phyloP scores from a whole-genome alignment of 2,888 invertebrate species.

The Cryptocheilus praepositus region DNA sequence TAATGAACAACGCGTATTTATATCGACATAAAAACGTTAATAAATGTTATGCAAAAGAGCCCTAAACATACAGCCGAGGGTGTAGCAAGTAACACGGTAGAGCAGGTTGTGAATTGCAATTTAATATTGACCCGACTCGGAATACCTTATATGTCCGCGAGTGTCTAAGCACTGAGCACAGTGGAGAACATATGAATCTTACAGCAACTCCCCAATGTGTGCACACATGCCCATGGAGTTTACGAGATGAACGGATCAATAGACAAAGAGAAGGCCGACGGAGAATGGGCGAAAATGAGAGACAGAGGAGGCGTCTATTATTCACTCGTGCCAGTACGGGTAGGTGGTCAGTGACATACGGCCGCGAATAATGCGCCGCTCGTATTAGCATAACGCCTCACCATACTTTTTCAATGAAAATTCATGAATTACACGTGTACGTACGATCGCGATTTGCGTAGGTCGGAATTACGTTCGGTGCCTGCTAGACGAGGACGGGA shows the following conservation, averaged over 20 bases:
- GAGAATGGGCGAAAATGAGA: slow-evolving; percentile 11
- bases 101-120: slow-evolving; percentile 63
- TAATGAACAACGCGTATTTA: too few species aligned
- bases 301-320: slow-evolving; percentile 44
- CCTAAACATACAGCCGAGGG: too few species aligned
- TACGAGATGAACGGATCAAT: neutral
- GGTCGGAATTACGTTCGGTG: slow-evolving; percentile 57
- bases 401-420: slow-evolving; percentile 59
- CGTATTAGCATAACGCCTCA: slow-evolving; percentile 67
- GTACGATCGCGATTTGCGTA: slow-evolving; percentile 49
- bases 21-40: too few species aligned
- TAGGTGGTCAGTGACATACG: slow-evolving; percentile 71
- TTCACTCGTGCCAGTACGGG: slow-evolving; percentile 54
- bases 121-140: slow-evolving; percentile 48
- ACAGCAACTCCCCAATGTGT: neutral
- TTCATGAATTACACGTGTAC: slow-evolving; percentile 61
- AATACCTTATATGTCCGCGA: slow-evolving; percentile 32
- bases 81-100: slow-evolving; percentile 54
- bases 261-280: neutral
- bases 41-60: too few species aligned
- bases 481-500: neutral
- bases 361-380: slow-evolving; percentile 60
- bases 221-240: neutral
- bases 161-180: slow-evolving; percentile 8
- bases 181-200: slow-evolving; percentile 18